Base-by-base conservation (phyloP, 2,113 vertebrate species). In the Melanocharis versteri region DNA sequence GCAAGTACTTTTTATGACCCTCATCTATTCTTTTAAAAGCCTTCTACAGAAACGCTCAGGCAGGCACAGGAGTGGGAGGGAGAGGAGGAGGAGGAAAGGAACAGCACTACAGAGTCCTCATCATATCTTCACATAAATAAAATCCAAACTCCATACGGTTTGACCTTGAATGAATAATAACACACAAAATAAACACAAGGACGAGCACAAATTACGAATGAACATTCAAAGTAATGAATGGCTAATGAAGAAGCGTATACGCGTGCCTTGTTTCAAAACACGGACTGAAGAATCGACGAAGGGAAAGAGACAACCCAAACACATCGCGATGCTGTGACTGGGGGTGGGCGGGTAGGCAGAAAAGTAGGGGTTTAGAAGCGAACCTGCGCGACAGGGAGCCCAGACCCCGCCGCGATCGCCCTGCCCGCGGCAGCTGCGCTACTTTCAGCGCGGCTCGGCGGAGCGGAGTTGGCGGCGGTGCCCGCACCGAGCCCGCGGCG, bases 1-100 rank as follows among this genome's bases (percentile, higher is more conserved):
- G 93, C 64, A 47, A 61, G 54, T 51, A 78, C 58, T 90, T 76
- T 89, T 87, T 85, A 82, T 35, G 45, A 87, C 60, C 39, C 70
- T 76, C 82, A 92, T 81, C 78, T 77, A 60, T 78, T 81, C 91
- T 95, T 91, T 45, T 56, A 71, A 88, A 90, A 93, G 76, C 40
- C 76, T 62, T 56, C 48, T 51, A 86, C 81, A 75, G 56, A 37
- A 84, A 37, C 5, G 15, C 83, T 89, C 60, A 62, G 87, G 60
- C 82, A 81, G 79, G 54, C 61, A 45, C 61, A 50, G 0, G 68
- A 76, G 77, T 27, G 44, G 60, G 81, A 79, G 71, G 53, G 48
- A 82, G 45, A 65, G 28, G 48, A 61, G 45, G 50, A 54, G 87
- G 45, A 64, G 42, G n/a, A 27, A 80, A 78, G 51, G 60, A 84